Conservation (phyloP, 2,113 vertebrate species). For the Alligator mississippiensis region DNA sequence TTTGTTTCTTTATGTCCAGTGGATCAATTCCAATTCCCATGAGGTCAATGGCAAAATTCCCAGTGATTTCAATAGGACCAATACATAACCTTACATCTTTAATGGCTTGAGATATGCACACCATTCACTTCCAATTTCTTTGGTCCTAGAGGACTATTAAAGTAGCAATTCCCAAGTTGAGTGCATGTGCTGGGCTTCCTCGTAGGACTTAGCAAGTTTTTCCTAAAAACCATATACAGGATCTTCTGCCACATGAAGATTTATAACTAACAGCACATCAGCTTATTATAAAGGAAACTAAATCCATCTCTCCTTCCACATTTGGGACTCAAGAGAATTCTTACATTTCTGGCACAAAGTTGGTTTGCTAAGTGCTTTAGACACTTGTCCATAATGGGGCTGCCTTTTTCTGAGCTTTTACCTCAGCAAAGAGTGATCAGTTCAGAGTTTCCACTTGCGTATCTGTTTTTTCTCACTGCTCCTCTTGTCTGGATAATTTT, state of each 20-base stretch:
- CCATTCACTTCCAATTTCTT: not conserved
- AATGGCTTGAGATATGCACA: not conserved
- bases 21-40: not conserved
- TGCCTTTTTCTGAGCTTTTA: not conserved
- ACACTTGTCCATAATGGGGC: not conserved
- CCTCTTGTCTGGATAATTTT: not conserved
- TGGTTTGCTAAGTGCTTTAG: not conserved
- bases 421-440: not conserved
- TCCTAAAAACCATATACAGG: rapidly evolving
- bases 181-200: not conserved
- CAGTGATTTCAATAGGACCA: not conserved
- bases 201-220: not conserved
- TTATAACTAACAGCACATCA: not conserved
- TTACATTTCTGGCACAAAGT: not conserved
- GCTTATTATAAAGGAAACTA: not conserved
- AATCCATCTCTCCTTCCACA: not conserved
- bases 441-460: not conserved
- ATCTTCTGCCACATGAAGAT: not conserved
- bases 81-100: not conserved
- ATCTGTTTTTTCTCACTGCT: not conserved
- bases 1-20: not conserved
- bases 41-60: not conserved
- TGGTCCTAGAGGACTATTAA: not conserved
- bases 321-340: not conserved
- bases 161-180: not conserved